Conservation (phyloP, 2,113 vertebrate species). For the Hymenochirus boettgeri region DNA sequence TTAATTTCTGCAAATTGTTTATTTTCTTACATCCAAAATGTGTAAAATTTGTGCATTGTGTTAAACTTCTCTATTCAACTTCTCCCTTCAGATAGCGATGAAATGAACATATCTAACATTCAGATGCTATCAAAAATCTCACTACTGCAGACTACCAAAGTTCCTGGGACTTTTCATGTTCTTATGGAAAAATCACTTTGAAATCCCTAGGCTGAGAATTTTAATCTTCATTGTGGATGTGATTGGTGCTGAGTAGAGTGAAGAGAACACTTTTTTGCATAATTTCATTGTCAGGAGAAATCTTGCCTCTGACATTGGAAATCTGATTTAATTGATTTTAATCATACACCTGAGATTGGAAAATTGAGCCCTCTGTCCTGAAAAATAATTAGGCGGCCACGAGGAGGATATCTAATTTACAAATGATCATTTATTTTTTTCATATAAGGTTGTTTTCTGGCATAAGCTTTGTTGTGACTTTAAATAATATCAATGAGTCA, state of each 20-base stretch:
- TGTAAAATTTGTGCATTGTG: conserved; percentile 48
- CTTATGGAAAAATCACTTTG: conserved; percentile 89
- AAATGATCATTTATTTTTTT: conserved; percentile 69
- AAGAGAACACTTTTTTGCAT: conserved; percentile 80
- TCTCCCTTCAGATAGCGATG: conserved; percentile 64
- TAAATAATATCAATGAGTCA: conserved; percentile 61
- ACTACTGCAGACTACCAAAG: conserved; percentile 83
- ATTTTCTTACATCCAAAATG: conserved; percentile 49
- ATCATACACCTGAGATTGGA: conserved; percentile 97
- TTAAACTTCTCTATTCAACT: conserved; percentile 56
- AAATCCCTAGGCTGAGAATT: conserved; percentile 90
- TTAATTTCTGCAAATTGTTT: conserved; percentile 39
- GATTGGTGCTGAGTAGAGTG: conserved; percentile 81
- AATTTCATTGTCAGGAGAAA: conserved; percentile 98
- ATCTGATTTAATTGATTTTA: conserved; percentile 99
- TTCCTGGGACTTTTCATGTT: conserved; percentile 84
- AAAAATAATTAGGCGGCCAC: conserved; percentile 75
- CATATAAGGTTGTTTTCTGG: conserved; percentile 56
- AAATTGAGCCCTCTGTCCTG: conserved; percentile 86
- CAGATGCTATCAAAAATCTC: conserved; percentile 81
- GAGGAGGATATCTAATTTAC: conserved; percentile 79
- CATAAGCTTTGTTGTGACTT: conserved; percentile 69
- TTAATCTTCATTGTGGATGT: conserved; percentile 91
- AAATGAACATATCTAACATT: conserved; percentile 65
- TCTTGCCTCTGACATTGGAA: conserved; percentile 92